A percentile compares a stretch with the other conserved stretches of the same genome.
phyloP scores from a whole-genome alignment of 37 sponge, comb jelly and placozoan species.

The Sycon ciliatum region DNA sequence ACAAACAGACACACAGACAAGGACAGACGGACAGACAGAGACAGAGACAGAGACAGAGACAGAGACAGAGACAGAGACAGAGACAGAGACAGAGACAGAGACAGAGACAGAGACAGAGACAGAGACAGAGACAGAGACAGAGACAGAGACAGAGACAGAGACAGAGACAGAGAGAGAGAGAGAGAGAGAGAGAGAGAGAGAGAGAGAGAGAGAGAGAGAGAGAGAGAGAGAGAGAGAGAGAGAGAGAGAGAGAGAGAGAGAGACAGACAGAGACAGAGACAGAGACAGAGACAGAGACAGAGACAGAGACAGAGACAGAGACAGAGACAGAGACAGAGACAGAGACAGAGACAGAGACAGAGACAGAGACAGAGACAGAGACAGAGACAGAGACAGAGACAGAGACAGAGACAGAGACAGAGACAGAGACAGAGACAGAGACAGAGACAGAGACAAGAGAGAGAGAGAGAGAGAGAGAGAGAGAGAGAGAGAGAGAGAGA shows the following conservation, averaged over 20 bases:
- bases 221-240: neutral
- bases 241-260: neutral
- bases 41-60: neutral
- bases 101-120: neutral
- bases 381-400: neutral
- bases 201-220: neutral
- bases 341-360: neutral
- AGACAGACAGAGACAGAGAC: neutral
- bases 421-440: neutral
- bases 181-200: neutral
- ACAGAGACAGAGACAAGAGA: neutral
- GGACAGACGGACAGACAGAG: neutral
- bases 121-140: neutral
- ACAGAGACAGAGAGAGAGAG: neutral
- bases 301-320: neutral
- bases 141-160: neutral
- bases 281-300: neutral
- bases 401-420: neutral
- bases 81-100: neutral
- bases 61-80: neutral
- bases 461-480: neutral
- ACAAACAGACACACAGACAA: neutral
- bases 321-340: neutral
- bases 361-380: too few relatives aligned
- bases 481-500: neutral